Percentiles rank a stretch among this genome's conserved stretches.
Evolutionary conservation across 2,888 invertebrate species (phyloP).

Genomic region (Drosophila conformis): DNA sequence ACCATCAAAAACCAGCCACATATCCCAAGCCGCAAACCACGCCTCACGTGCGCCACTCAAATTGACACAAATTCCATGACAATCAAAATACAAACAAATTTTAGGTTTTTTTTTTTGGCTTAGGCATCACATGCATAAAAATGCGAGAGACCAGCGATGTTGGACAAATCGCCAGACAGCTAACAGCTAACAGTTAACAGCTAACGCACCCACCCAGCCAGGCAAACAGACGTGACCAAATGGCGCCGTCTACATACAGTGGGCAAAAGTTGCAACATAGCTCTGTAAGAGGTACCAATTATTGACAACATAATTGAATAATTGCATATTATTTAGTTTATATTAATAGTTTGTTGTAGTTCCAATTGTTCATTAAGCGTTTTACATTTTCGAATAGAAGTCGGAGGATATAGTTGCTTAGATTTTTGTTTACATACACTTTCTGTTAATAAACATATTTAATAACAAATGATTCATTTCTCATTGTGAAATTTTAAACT

Average conservation of each 20-base stretch:
- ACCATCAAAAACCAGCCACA: slow-evolving; percentile 25
- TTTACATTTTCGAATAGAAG: neutral
- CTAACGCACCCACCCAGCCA: slow-evolving; percentile 65
- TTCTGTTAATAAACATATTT: neutral
- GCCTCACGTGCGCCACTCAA: slow-evolving; percentile 61
- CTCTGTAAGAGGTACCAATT: neutral
- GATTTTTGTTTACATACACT: neutral
- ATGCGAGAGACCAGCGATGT: slow-evolving; percentile 54
- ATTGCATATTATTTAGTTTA: neutral
- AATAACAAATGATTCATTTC: neutral
- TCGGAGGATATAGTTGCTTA: neutral
- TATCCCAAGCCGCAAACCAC: slow-evolving; percentile 28
- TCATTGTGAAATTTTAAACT: neutral
- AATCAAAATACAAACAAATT: slow-evolving; percentile 41
- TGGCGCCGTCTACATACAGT: slow-evolving; percentile 37
- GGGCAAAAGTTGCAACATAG: neutral
- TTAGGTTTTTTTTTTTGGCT: slow-evolving; percentile 31
- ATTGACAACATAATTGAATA: neutral
- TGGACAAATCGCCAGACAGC: slow-evolving; percentile 62
- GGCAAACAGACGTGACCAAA: slow-evolving; percentile 12
- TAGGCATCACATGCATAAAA: slow-evolving; percentile 60
- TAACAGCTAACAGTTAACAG: slow-evolving; percentile 31
- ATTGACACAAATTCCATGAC: slow-evolving; percentile 79
- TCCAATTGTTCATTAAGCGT: neutral
- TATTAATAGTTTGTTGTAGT: neutral